Conservation (phyloP, 2,888 invertebrate genomes). For the Cerastis leucographa region DNA sequence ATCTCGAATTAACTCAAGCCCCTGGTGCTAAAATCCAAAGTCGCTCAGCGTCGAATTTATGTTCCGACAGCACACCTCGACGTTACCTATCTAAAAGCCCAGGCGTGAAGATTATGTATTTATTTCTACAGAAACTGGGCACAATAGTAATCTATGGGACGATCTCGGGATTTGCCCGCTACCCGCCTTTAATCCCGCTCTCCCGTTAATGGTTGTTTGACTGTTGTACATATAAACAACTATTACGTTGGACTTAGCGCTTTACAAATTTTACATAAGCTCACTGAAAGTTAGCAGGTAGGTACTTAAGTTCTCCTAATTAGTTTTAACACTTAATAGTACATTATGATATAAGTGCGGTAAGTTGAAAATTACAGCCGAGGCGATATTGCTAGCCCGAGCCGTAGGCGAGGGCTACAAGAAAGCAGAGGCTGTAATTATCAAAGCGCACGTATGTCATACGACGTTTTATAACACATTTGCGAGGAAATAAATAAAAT, state of each 20-base stretch:
- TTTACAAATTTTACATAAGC: slow-evolving; percentile 23
- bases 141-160: slow-evolving; percentile 45
- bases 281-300: neutral
- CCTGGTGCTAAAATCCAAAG: neutral
- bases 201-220: slow-evolving; percentile 46
- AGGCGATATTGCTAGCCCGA: too few relatives aligned
- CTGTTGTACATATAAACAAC: slow-evolving; percentile 51
- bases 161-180: slow-evolving; percentile 30
- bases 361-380: too few relatives aligned
- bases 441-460: too few relatives aligned
- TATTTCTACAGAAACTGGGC: slow-evolving; percentile 31
- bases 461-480: too few relatives aligned
- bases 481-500: too few relatives aligned
- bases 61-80: neutral
- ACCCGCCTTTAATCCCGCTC: slow-evolving; percentile 45
- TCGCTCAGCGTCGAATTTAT: neutral
- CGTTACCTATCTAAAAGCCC: slow-evolving; percentile 17
- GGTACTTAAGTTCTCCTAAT: slow-evolving; percentile 2
- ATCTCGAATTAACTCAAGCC: neutral
- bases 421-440: too few relatives aligned
- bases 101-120: slow-evolving; percentile 34
- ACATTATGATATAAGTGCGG: too few relatives aligned
- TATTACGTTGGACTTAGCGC: slow-evolving; percentile 29
- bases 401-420: too few relatives aligned
- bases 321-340: neutral